A percentile compares a stretch with the other conserved stretches of the same genome.
phyloP scores from a whole-genome alignment of 1,140 invertebrate genomes.

The Augochlora pura region DNA sequence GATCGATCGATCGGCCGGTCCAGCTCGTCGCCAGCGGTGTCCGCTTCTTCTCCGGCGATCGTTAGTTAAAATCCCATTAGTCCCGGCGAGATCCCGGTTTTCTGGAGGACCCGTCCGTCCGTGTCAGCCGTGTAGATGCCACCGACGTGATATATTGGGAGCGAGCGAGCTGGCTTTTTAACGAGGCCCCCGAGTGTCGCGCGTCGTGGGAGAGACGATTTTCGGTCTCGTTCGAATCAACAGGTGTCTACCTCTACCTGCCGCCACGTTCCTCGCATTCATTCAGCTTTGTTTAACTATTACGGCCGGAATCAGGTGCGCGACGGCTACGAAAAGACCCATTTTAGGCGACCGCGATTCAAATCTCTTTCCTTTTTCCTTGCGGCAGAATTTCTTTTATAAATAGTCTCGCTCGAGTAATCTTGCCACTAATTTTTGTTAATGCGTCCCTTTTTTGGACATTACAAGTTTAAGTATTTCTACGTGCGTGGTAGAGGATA shows the following conservation, averaged over 20 bases:
- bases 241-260: conserved; percentile 73
- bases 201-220: conserved; percentile 48
- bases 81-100: conserved; percentile 65
- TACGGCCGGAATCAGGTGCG: not conserved
- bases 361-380: too few species aligned
- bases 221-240: conserved; percentile 66
- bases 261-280: conserved; percentile 10
- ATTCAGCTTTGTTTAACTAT: conserved; percentile 3
- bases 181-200: conserved; percentile 56
- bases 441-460: too few species aligned
- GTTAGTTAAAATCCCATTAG: conserved; percentile 78
- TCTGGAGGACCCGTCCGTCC: conserved; percentile 65
- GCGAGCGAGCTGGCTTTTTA: conserved; percentile 66
- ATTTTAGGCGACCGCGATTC: too few species aligned
- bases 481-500: too few species aligned
- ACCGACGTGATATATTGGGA: conserved; percentile 74
- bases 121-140: conserved; percentile 70
- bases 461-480: too few species aligned
- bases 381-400: too few species aligned
- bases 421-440: too few species aligned
- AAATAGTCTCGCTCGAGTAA: too few species aligned
- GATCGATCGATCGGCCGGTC: conserved; percentile 36
- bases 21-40: conserved; percentile 23
- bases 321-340: not conserved
- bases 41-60: conserved; percentile 51